Evolutionary conservation across 2,113 vertebrate species (phyloP).

Genomic region (Gnathonemus echidnorhynchus): DNA sequence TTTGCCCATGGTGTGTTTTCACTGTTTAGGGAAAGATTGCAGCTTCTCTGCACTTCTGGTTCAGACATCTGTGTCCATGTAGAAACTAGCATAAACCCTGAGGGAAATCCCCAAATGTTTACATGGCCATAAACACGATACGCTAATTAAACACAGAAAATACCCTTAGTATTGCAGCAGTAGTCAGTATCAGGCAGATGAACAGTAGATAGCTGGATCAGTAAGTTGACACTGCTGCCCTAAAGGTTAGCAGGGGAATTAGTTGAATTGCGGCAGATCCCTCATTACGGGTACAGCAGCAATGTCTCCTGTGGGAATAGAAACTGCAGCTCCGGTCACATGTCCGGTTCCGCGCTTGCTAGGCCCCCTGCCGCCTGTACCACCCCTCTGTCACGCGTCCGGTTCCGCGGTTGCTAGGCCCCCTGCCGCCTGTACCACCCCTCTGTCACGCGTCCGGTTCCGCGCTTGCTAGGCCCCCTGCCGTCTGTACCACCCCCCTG

Average conservation of each 20-base stretch:
- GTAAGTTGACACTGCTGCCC: neutral
- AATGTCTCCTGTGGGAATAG: neutral
- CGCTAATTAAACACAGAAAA: neutral
- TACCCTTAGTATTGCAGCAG: neutral
- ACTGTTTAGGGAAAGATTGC: neutral
- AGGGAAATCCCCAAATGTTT: neutral
- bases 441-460: conserved; percentile 12
- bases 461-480: conserved; percentile 41
- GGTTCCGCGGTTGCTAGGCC: conserved; percentile 40
- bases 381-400: conserved; percentile 28
- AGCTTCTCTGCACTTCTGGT: neutral
- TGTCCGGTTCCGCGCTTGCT: neutral
- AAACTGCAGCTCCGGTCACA: neutral
- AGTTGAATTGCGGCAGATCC: neutral
- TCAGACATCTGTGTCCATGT: neutral
- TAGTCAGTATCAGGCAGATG: neutral
- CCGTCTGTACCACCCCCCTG: conserved; percentile 28
- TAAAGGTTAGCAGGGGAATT: neutral
- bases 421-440: conserved; percentile 45
- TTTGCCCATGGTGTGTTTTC: neutral
- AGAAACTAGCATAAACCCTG: neutral
- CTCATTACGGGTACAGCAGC: neutral
- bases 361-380: conserved; percentile 55
- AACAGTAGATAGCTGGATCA: neutral
- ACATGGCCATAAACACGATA: neutral